Evolutionary conservation across 2,888 invertebrate species (phyloP), one percentile per base, ranked within the genome.

Genomic region (Meteorus cinctellus): DNA sequence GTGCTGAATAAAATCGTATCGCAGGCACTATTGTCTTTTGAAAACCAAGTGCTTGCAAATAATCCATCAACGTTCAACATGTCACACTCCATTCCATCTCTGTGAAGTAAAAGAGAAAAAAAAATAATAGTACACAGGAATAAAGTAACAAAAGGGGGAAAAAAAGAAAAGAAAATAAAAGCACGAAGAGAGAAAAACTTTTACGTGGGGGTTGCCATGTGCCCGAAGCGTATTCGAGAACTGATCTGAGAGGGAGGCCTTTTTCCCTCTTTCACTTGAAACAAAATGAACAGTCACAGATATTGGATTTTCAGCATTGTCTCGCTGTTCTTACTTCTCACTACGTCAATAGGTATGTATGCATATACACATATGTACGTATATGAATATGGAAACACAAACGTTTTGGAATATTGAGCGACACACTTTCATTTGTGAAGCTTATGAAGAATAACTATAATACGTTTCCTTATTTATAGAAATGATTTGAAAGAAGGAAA

Each of bases 291-390:
- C 68, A 63, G 48, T 60, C 72, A 45, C 59, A 59, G 60, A 45
- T 68, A 72, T 72, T 76, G 76, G 76, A 76, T 67, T 67, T 59
- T 71, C 66, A 45, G 67, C 67, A 76, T 76, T 76, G 76, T 76
- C 55, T 76, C 72, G 66, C 67, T 76, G 41, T 59, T 62, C 63
- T 45, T 72, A 67, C 71, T 72, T 65, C 16, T 63, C 59, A 48
- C 60, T 59, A 67, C 72, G 76, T 72, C 72, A 67, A 75, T 72
- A 76, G 76, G 76, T 76, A 76, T 62, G 76, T 76, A 68, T 68
- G 31, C 10, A 48, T 34, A 51, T 48, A 31, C n/a, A 69, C n/a
- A 27, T 69, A 41, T 68, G n/a, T 8, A 24, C n/a, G 19, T 55
- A 24, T 55, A 19, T 55, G 19, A 55, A 55, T 55, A 55, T 55